Conservation (phyloP, 2,797 vertebrate genomes). For the Onychomys torridus region DNA sequence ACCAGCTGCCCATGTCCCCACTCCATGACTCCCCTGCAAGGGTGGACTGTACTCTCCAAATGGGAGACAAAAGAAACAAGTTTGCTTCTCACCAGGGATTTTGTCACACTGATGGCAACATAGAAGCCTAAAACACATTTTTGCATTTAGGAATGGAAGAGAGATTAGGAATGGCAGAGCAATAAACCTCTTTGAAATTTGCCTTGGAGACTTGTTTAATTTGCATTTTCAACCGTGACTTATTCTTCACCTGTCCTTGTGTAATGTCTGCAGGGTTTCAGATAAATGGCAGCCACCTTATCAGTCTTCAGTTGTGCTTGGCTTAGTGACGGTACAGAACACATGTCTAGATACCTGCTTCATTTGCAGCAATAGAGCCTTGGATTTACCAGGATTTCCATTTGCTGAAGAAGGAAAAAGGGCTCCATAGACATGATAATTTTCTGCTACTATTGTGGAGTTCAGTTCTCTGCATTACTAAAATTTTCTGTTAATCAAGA, state of each 20-base stretch:
- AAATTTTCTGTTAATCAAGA: conserved; percentile 38
- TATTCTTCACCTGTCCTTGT: not conserved
- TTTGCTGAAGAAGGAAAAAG: conserved; percentile 70
- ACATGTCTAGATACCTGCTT: conserved; percentile 53
- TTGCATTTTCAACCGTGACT: not conserved
- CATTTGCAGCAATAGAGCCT: conserved; percentile 51
- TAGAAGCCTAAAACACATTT: not conserved
- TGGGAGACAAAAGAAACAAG: not conserved
- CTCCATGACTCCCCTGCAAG: not conserved
- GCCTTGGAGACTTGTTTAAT: not conserved
- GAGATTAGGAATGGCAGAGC: conserved; percentile 33
- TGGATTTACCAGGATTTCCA: conserved; percentile 45
- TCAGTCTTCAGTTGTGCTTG: conserved; percentile 57
- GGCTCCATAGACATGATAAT: not conserved
- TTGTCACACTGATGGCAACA: not conserved
- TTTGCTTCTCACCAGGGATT: not conserved
- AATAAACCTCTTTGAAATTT: conserved; percentile 21
- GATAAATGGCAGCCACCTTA: not conserved
- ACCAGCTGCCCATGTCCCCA: not conserved
- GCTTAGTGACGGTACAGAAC: conserved; percentile 51
- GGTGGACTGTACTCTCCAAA: not conserved
- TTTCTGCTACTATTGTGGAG: not conserved
- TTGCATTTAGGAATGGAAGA: conserved; percentile 18
- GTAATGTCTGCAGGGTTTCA: conserved; percentile 35
- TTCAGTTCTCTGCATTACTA: conserved; percentile 53